A percentile compares a stretch with the other conserved stretches of the same genome.
Conservation (phyloP, 2,888 invertebrate genomes). For the Dichetophora obliterata region DNA sequence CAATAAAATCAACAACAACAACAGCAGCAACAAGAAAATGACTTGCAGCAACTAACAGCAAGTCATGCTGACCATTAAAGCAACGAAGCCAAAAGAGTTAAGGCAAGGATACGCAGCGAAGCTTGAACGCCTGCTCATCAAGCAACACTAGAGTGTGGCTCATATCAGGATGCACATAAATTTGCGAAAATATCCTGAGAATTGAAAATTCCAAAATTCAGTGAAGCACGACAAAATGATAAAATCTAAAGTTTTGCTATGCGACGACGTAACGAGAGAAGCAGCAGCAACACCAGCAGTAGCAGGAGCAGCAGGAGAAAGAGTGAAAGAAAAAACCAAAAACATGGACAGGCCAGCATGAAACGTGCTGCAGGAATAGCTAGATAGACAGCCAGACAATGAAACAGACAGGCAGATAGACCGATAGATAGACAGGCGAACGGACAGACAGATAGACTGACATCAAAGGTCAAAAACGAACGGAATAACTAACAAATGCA, state of each 20-base stretch:
- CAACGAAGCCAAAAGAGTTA: not conserved
- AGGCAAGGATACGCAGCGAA: not conserved
- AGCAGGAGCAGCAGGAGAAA: not conserved
- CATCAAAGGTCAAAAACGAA: conserved; percentile 14
- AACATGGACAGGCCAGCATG: not conserved
- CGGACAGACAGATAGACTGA: not conserved
- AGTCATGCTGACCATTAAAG: not conserved
- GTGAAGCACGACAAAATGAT: conserved; percentile 30
- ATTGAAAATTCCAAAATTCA: conserved; percentile 37
- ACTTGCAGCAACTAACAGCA: conserved; percentile 15
- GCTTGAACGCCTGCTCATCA: not conserved
- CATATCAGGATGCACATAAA: conserved; percentile 25
- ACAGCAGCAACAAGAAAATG: not conserved
- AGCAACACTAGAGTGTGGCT: not conserved
- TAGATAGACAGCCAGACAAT: not conserved
- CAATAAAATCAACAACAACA: conserved; percentile 13
- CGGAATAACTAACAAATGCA: not conserved
- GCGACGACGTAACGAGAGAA: not conserved
- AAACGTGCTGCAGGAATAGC: not conserved
- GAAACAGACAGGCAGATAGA: not conserved
- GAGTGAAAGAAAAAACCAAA: not conserved
- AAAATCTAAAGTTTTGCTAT: conserved; percentile 35
- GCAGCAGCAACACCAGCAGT: not conserved
- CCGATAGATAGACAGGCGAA: not conserved
- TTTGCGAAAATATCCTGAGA: conserved; percentile 24